A percentile compares a stretch with the other conserved stretches of the same genome.
Conservation (phyloP, 2,888 invertebrate species). For the Philaethria dido region DNA sequence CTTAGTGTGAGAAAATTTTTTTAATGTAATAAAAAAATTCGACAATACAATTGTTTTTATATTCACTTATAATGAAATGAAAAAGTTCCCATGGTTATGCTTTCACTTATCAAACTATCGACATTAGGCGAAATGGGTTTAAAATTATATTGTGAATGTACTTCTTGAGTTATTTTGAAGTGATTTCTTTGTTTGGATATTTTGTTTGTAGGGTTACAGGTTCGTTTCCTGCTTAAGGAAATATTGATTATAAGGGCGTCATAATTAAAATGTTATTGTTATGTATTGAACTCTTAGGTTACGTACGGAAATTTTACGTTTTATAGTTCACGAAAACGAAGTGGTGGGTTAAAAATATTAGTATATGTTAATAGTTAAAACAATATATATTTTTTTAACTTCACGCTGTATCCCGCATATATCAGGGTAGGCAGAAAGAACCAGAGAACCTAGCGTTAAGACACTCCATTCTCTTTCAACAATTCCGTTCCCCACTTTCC, state of each 20-base stretch:
- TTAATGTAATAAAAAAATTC: slow-evolving; percentile 6
- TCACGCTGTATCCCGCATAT: no score
- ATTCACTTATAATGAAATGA: slow-evolving; percentile 14
- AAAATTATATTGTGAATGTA: slow-evolving; percentile 26
- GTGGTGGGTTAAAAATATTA: no score
- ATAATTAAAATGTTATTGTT: no score
- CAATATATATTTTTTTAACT: no score
- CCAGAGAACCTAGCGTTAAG: no score
- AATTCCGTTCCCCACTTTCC: no score
- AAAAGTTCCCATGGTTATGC: slow-evolving; percentile 26
- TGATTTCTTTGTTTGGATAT: background rate
- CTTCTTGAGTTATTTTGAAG: background rate
- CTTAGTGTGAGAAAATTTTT: background rate
- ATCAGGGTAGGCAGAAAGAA: no score
- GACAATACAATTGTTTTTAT: slow-evolving; percentile 17
- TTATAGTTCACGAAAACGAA: no score
- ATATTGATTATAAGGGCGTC: background rate
- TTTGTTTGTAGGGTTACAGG: background rate
- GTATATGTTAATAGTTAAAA: no score
- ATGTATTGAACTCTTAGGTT: no score
- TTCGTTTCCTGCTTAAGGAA: background rate
- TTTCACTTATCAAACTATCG: slow-evolving; percentile 38
- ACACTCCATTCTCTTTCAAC: no score
- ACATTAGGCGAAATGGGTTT: slow-evolving; percentile 32
- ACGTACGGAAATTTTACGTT: no score